Evolutionary conservation across 2,113 vertebrate genomes (phyloP).

Genomic region (Oreotrochilus melanogaster): DNA sequence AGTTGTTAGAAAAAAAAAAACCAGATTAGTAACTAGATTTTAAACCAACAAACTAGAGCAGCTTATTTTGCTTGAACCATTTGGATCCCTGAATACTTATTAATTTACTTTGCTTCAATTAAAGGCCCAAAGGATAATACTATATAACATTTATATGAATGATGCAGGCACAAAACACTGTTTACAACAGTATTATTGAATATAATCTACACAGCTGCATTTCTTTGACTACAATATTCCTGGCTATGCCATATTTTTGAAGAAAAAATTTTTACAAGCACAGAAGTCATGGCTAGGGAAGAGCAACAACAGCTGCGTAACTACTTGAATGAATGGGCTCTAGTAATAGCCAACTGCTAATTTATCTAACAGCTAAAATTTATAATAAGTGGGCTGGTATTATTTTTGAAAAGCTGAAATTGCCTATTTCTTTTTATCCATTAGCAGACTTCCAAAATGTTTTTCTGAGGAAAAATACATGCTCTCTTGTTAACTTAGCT

Average conservation of each 20-base stretch:
- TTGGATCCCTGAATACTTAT: not conserved
- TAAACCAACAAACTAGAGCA: not conserved
- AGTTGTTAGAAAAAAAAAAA: not conserved
- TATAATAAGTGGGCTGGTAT: not conserved
- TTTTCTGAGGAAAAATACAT: not conserved
- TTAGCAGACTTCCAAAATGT: not conserved
- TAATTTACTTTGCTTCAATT: not conserved
- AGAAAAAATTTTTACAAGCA: not conserved
- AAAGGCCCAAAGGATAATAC: not conserved
- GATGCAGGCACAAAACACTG: not conserved
- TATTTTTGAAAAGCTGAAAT: not conserved
- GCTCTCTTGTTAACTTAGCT: not conserved
- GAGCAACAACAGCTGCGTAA: not conserved
- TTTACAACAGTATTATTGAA: not conserved
- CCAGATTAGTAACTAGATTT: not conserved
- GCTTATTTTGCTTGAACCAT: not conserved
- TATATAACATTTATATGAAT: not conserved
- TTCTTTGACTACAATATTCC: not conserved
- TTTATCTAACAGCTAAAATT: not conserved
- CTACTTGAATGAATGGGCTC: not conserved
- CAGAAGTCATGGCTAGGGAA: not conserved
- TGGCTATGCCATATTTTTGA: not conserved
- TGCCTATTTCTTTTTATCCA: not conserved
- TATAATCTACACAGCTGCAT: slow-evolving; percentile 4
- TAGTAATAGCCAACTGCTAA: not conserved